Conservation (phyloP, 2,888 invertebrate species). For the Trichacis sp. region DNA sequence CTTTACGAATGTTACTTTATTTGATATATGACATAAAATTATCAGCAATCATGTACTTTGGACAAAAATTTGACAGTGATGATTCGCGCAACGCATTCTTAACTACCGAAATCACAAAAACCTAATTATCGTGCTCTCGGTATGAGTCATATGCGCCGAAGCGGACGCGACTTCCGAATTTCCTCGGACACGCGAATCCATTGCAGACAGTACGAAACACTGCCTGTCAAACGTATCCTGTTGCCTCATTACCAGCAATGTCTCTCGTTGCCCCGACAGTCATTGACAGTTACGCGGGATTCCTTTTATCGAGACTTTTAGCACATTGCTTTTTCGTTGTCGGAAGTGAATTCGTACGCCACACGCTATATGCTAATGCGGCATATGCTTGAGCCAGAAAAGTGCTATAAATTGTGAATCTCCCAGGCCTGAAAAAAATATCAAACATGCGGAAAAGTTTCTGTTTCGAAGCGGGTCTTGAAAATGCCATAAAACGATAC, state of each 20-base stretch:
- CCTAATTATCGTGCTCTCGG: neutral
- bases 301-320: slow-evolving; percentile 25
- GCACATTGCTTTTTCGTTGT: slow-evolving; percentile 23
- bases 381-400: slow-evolving; percentile 22
- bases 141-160: slow-evolving; percentile 30
- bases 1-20: no score
- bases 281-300: slow-evolving; percentile 15
- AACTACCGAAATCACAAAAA: no score
- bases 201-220: slow-evolving; percentile 7
- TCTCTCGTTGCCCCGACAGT: neutral
- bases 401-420: slow-evolving; percentile 7
- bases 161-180: slow-evolving; percentile 26
- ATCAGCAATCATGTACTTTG: no score
- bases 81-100: no score
- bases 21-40: no score
- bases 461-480: no score
- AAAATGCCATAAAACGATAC: no score
- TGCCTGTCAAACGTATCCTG: slow-evolving; percentile 16
- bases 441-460: no score
- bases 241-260: slow-evolving; percentile 17
- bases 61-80: no score
- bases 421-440: neutral
- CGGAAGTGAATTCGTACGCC: slow-evolving; percentile 26
- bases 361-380: slow-evolving; percentile 38
- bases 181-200: slow-evolving; percentile 27